phyloP scores from a whole-genome alignment of 2,888 invertebrate genomes.

The Acanthosepion pharaonis region DNA sequence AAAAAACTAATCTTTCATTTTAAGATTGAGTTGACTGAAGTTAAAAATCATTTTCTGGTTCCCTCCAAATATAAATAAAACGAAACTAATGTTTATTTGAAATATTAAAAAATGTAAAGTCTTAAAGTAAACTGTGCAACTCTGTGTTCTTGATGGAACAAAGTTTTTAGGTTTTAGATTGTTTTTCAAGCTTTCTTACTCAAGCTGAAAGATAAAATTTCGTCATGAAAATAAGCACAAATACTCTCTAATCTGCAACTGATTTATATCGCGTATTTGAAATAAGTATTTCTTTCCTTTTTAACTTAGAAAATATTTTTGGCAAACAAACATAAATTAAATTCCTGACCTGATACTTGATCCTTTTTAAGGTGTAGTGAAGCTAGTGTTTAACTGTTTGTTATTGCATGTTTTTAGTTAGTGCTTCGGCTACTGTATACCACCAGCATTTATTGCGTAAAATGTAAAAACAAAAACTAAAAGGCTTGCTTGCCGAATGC shows the following conservation, averaged over 20 bases:
- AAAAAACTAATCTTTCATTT: neutral
- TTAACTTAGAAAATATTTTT: conserved; percentile 25
- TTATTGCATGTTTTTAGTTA: too few relatives aligned
- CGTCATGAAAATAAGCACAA: neutral
- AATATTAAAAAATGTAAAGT: neutral
- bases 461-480: too few relatives aligned
- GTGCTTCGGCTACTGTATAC: too few relatives aligned
- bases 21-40: neutral
- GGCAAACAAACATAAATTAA: conserved; percentile 35
- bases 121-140: neutral
- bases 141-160: neutral
- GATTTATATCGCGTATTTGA: neutral
- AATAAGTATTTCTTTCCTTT: neutral
- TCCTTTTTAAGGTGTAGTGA: too few relatives aligned
- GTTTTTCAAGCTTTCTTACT: neutral
- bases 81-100: neutral
- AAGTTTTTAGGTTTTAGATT: neutral
- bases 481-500: too few relatives aligned
- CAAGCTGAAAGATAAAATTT: neutral
- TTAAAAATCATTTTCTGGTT: neutral
- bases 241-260: neutral
- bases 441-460: too few relatives aligned
- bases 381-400: too few relatives aligned
- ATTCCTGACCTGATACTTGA: neutral
- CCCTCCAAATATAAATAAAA: neutral